Percentiles rank a stretch among this genome's conserved stretches.
phyloP scores from a whole-genome alignment of 2,113 vertebrate species.

The Parotia lawesii region DNA sequence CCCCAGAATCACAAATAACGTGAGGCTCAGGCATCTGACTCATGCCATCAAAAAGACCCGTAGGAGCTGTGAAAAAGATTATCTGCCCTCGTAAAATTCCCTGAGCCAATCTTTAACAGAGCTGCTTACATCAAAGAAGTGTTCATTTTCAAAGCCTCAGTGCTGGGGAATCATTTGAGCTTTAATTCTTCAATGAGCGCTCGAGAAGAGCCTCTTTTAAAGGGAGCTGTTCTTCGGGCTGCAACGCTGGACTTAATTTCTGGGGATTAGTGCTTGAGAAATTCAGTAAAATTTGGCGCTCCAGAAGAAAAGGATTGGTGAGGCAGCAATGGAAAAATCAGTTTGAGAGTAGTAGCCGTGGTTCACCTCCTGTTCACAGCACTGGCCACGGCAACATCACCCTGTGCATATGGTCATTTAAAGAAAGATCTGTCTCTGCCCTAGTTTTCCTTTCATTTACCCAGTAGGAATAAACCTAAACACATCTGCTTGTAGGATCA shows the following conservation, averaged over 20 bases:
- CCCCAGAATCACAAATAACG: not conserved
- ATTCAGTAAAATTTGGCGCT: not conserved
- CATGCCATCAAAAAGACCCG: not conserved
- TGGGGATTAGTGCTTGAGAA: not conserved
- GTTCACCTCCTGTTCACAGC: not conserved
- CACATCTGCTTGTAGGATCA: not conserved
- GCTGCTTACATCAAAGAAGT: not conserved
- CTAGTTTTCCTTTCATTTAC: not conserved
- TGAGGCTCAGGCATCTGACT: not conserved
- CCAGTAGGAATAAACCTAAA: not conserved
- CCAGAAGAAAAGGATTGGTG: not conserved
- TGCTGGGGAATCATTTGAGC: not conserved
- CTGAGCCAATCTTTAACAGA: not conserved
- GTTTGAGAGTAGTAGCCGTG: not conserved
- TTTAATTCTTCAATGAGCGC: not conserved
- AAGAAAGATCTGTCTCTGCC: not conserved
- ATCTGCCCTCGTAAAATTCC: not conserved
- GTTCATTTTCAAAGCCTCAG: not conserved
- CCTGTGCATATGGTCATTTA: accelerated
- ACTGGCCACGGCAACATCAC: accelerated
- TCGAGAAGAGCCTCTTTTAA: not conserved
- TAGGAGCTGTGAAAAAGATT: not conserved
- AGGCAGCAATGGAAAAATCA: not conserved
- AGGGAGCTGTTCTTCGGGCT: not conserved
- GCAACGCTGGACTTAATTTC: not conserved